Base-by-base conservation (phyloP, 2,888 invertebrate genomes). In the Allolobophora icterica region DNA sequence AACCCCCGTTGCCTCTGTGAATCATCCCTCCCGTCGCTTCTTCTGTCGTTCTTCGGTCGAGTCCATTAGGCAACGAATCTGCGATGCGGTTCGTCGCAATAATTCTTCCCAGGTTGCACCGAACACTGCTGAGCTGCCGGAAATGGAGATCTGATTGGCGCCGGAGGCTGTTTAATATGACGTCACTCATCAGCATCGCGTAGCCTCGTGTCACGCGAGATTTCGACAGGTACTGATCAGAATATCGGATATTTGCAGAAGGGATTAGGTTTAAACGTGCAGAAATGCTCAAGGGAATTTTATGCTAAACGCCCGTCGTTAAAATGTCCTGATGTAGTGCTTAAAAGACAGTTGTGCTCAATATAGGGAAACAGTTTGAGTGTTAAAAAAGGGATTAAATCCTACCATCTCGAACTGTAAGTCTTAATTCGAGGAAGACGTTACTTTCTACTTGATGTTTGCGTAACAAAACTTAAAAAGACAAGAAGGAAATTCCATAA, bases 181-280 rank as follows among this genome's bases (percentile, higher is more conserved):
- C 71, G 71, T 71, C 71, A 71, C 71, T 71, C 71, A 71, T 71
- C 71, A 71, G 71, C 71, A 71, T n/a, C 71, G 71, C 71, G 71
- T n/a, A 71, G 13, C n/a, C n/a, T 71, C 71, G 30, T 6, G n/a
- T 71, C 71, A 71, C n/a, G 71, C 52, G 21, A 71, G 6, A 71
- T 71, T n/a, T 30, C n/a, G 8, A 71, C 71, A 11, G 71, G 30
- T 11, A n/a, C 71, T 71, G 71, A 1, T n/a, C 71, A 71, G 71
- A 71, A 71, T 4, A 71, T n/a, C 30, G 0, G 71, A 30, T 71
- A 1, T 71, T 8, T 71, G 30, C 71, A 71, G 11, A n/a, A 71
- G n/a, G 30, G n/a, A n/a, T 71, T 30, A 30, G 30, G 71, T 71
- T n/a, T 71, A 71, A n/a, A n/a, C 71, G n/a, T n/a, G 13, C n/a